Percentiles rank a stretch among this genome's conserved stretches.
Conservation (phyloP, 2,113 vertebrate species). For the Himantopus leucocephalus region DNA sequence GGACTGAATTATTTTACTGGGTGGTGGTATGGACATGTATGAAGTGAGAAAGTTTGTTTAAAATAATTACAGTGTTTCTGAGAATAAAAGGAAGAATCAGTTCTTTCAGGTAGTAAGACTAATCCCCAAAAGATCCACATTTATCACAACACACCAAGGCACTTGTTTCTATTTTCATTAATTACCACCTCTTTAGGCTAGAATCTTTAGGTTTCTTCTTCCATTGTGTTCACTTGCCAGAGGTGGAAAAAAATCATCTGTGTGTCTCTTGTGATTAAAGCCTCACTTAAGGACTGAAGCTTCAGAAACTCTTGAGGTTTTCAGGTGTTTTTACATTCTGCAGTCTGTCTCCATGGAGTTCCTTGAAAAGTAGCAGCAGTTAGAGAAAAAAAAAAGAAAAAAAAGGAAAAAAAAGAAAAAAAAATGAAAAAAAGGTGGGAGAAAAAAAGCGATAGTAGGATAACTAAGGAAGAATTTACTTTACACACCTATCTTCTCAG, state of each 20-base stretch:
- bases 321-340: background rate
- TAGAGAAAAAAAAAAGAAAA: accelerated
- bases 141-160: background rate
- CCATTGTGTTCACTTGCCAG: background rate
- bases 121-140: background rate
- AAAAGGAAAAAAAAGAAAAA: background rate
- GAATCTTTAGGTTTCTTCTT: background rate
- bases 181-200: background rate
- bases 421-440: accelerated
- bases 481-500: background rate
- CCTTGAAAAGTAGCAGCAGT: background rate
- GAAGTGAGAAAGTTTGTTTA: background rate
- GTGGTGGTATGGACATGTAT: background rate
- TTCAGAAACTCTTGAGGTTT: background rate
- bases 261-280: background rate
- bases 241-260: background rate
- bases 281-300: background rate
- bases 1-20: background rate
- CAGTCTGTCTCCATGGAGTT: background rate
- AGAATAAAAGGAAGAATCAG: background rate
- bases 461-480: background rate
- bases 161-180: background rate
- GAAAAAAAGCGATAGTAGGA: accelerated
- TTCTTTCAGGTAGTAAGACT: background rate
- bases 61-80: background rate